phyloP scores from a whole-genome alignment of 2,888 invertebrate species.

The Parasteatoda lunata region DNA sequence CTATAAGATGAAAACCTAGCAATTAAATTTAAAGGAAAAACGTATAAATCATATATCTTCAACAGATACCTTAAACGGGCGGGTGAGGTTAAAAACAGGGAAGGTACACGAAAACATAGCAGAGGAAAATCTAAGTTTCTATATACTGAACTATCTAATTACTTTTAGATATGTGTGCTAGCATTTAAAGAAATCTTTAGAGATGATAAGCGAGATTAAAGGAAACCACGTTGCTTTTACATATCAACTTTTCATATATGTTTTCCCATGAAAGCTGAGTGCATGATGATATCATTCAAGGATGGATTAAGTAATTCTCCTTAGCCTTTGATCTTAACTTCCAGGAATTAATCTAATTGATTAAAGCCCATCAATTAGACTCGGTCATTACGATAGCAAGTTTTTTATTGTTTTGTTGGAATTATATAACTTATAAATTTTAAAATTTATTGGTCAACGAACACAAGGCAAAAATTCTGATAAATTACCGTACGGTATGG shows the following conservation, averaged over 20 bases:
- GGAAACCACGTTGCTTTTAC: constrained; percentile 18
- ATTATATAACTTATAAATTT: too few species aligned
- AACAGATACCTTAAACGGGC: constrained; percentile 30
- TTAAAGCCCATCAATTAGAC: too few species aligned
- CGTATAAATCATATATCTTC: constrained; percentile 50
- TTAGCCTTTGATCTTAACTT: constrained; percentile 8
- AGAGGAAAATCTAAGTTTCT: constrained; percentile 49
- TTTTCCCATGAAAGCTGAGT: neutral
- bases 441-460: too few species aligned
- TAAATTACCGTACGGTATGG: too few species aligned
- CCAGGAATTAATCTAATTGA: neutral
- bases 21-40: constrained; percentile 62
- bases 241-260: constrained; percentile 9
- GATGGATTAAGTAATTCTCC: constrained; percentile 19
- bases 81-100: constrained; percentile 48
- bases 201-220: constrained; percentile 45
- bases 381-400: too few species aligned
- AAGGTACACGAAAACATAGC: constrained; percentile 31
- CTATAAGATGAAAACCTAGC: constrained; percentile 58
- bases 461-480: too few species aligned
- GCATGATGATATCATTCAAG: neutral
- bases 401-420: too few species aligned
- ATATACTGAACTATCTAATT: constrained; percentile 46
- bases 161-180: constrained; percentile 42
- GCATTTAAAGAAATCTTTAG: constrained; percentile 41